These are phyloP conservation scores for Diarsia rubi DNA, from an alignment of 2,888 invertebrate genomes.

Conservation along the genomic window DNA sequence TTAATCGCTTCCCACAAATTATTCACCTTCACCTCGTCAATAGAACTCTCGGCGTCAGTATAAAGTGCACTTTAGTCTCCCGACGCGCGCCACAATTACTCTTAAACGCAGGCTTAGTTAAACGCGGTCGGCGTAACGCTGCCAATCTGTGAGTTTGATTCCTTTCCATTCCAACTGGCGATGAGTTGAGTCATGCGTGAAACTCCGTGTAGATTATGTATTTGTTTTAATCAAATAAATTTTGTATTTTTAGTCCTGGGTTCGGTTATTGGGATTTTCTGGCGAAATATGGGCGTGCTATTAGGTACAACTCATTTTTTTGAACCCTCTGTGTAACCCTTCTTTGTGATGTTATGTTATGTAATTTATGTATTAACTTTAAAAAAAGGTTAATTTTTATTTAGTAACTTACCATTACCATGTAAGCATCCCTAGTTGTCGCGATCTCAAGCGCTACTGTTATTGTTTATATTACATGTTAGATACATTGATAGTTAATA, in stretches of 20 bases:
- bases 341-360: no score
- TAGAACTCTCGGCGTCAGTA: slow-evolving; percentile 16
- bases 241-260: no score
- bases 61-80: slow-evolving; percentile 28
- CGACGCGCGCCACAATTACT: slow-evolving; percentile 25
- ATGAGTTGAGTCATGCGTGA: slow-evolving; percentile 3
- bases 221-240: background rate
- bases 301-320: no score
- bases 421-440: no score
- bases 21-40: slow-evolving; percentile 16
- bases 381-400: no score
- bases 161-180: slow-evolving; percentile 1
- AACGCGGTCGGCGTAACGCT: background rate
- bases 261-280: no score
- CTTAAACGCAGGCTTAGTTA: slow-evolving; percentile 23
- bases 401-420: no score
- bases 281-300: no score
- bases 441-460: no score
- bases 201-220: background rate
- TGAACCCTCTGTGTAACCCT: no score
- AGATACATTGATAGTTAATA: slow-evolving; percentile 4
- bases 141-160: background rate
- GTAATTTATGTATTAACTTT: background rate
- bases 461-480: background rate
- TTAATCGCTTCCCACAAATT: slow-evolving; percentile 8